Percentiles rank a stretch among this genome's conserved stretches.
Conservation (phyloP, 2,797 vertebrate species). For the Geotrypetes seraphini region DNA sequence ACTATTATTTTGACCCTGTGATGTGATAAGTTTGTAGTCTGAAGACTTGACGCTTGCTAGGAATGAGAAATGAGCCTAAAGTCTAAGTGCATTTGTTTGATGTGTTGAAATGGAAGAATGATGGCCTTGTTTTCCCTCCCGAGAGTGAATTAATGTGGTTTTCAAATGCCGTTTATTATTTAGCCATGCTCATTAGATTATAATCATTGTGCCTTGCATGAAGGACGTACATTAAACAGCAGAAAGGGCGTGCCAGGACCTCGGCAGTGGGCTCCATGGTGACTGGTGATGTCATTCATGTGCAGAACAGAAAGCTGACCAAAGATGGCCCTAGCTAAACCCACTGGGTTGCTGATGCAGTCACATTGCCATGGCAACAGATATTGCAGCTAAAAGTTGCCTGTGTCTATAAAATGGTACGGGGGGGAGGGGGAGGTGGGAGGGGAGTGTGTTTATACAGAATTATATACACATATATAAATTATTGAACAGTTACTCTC, state of each 20-base stretch:
- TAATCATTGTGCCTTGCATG: constrained; percentile 10
- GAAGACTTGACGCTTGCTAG: too few relatives aligned
- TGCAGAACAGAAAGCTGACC: constrained; percentile 22
- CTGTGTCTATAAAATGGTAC: constrained; percentile 3
- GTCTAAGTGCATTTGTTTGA: too few relatives aligned
- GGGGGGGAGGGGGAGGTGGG: too few relatives aligned
- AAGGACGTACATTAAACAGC: constrained; percentile 23
- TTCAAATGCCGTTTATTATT: neutral
- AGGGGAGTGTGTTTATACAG: too few relatives aligned
- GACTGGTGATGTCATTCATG: constrained; percentile 49
- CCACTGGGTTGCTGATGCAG: constrained; percentile 32
- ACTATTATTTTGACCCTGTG: too few relatives aligned
- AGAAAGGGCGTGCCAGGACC: constrained; percentile 41
- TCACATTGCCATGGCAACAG: constrained; percentile 62
- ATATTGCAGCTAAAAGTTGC: constrained; percentile 33
- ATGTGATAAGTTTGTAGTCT: too few relatives aligned
- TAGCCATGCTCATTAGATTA: constrained; percentile 28
- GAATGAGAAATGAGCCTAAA: too few relatives aligned
- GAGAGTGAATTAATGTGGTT: constrained; percentile 4
- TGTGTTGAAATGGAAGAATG: too few relatives aligned
- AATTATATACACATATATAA: too few relatives aligned
- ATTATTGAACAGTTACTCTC: too few relatives aligned
- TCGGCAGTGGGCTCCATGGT: constrained; percentile 46
- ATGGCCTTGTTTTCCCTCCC: neutral
- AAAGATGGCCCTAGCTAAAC: constrained; percentile 30